Evolutionary conservation across 1,140 invertebrate genomes (phyloP).

Genomic region (Tribolium madens): DNA sequence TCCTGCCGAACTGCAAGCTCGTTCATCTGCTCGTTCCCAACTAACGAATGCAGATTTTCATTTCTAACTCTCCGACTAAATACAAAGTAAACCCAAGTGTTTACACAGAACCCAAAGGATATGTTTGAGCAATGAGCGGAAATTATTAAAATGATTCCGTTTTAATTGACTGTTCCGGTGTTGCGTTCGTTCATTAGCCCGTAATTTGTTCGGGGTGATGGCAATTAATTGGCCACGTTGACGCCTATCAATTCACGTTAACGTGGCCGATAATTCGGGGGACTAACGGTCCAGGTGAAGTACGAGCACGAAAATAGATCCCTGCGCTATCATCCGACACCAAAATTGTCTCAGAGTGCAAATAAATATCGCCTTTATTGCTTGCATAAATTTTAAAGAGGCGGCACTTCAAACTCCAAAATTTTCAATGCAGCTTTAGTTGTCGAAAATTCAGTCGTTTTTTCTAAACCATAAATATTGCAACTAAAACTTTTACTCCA

Average conservation of each 20-base stretch:
- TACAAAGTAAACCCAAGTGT: conserved; percentile 23
- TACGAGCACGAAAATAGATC: conserved; percentile 42
- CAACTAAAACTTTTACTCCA: no score
- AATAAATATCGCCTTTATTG: conserved; percentile 39
- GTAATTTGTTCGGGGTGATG: conserved; percentile 30
- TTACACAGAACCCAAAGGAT: conserved; percentile 12
- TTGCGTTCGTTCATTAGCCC: conserved; percentile 31
- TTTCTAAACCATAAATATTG: no score
- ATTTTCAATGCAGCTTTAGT: background rate
- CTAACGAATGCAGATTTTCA: conserved; percentile 32
- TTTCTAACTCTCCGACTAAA: conserved; percentile 16
- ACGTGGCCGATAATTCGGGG: conserved; percentile 18
- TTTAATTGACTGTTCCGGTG: conserved; percentile 34
- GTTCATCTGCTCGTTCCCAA: conserved; percentile 45
- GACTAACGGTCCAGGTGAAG: conserved; percentile 34
- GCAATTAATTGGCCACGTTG: conserved; percentile 35
- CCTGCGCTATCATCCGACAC: conserved; percentile 47
- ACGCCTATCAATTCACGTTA: conserved; percentile 37
- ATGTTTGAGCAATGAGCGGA: conserved; percentile 14
- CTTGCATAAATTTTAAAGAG: conserved; percentile 10
- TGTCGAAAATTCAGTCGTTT: no score
- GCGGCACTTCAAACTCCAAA: background rate
- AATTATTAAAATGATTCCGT: conserved; percentile 35
- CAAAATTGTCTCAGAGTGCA: conserved; percentile 41
- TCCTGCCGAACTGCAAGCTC: conserved; percentile 39